Base-by-base conservation (phyloP, 2,113 vertebrate genomes). In the Cebidichthys violaceus region DNA sequence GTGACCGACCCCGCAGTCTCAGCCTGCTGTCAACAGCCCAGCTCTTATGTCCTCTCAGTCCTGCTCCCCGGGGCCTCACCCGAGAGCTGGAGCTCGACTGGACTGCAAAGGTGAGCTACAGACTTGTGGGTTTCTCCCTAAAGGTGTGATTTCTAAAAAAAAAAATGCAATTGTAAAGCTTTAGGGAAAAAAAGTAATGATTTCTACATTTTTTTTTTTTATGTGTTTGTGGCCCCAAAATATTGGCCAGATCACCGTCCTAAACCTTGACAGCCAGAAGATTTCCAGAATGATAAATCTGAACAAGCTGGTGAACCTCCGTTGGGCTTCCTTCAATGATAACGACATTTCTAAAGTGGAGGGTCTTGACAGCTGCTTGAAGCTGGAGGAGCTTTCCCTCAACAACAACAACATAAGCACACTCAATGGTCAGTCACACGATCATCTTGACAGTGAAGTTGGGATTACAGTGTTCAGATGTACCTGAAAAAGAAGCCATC, bases 251-350 rank as follows among this genome's bases (percentile, higher is more conserved):
- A 96, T 97, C 89, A 96, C 96, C 37, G 83, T 94, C 35, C 85
- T 98, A 88, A 96, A 96, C 90, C 90, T 97, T 71, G 96, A 97
- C 89, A 94, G 91, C 64, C 96, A 96, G 77, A 93, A 93, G 85
- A 95, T 97, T 88, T 94, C 90, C 71, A 95, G 92, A 90, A 93
- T 97, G 77, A 89, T 85, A 61, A 96, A 93, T 88, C 91, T 97
- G 77, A 94, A 95, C 76, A 95, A 95, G 75, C 43, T 96, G 75
- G 92, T 96, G 78, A 96, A 97, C 90, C 93, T 98, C 79, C 96
- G 95, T 70, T 97, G 95, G 96, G 96, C 95, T 15, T 97, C 96
- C 6, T 97, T 97, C 81, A 96, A 95, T 88, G 91, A 97, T 85
- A 98, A 97, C 69, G 91, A 95, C 68, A 94, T 97, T 82, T 94